Evolutionary conservation across 35 echinoderm and acorn worm species (phyloP).

Genomic region (Ptychodera flava): DNA sequence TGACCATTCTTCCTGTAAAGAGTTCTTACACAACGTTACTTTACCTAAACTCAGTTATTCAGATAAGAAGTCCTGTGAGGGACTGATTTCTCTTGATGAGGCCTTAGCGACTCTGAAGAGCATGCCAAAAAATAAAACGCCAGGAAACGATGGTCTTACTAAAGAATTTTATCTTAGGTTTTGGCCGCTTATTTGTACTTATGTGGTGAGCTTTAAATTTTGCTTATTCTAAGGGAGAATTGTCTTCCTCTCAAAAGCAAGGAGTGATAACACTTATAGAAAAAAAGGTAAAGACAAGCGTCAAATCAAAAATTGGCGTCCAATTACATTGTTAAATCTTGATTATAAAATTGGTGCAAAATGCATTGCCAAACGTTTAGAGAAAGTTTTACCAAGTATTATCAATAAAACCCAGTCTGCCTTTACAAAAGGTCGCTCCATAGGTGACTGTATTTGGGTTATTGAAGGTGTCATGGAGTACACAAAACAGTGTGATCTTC

Average conservation of each 20-base stretch:
- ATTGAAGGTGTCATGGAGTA: slow-evolving; percentile 5
- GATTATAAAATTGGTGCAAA: slow-evolving; percentile 24
- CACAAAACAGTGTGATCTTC: not conserved
- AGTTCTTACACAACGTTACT: no score
- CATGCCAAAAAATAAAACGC: no score
- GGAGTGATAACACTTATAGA: slow-evolving; percentile 13
- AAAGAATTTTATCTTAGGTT: no score
- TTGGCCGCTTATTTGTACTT: no score
- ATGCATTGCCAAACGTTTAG: not conserved
- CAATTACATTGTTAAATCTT: slow-evolving; percentile 15
- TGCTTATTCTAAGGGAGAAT: slow-evolving; percentile 7
- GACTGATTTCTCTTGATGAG: no score
- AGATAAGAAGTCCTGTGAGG: no score
- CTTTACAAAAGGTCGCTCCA: not conserved
- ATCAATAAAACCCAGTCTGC: slow-evolving; percentile 12
- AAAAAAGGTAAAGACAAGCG: slow-evolving; percentile 1
- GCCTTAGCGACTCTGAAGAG: no score
- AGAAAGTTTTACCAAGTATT: slow-evolving; percentile 20
- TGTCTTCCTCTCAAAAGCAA: slow-evolving; percentile 11
- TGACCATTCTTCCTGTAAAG: no score
- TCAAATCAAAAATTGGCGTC: slow-evolving; percentile 17
- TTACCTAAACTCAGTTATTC: no score
- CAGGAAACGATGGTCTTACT: no score
- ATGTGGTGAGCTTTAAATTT: no score
- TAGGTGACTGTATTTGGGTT: slow-evolving; percentile 8